These are phyloP conservation scores for Myripristis jacobus DNA, from an alignment of 2,797 vertebrate species.

Conservation along the genomic window DNA sequence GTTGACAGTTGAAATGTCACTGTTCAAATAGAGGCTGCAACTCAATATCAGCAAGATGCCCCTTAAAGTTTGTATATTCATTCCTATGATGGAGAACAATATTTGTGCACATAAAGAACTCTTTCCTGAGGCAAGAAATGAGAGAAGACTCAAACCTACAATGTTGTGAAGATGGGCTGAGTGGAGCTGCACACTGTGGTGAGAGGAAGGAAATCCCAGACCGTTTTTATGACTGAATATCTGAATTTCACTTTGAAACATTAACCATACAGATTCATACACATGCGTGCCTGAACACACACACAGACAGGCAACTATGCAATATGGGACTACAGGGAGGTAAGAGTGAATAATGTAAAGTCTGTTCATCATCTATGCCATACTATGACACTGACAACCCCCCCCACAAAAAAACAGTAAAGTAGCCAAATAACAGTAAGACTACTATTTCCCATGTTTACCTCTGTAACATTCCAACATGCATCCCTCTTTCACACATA, in stretches of 20 bases:
- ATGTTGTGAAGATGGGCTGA: not conserved
- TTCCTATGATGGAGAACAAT: too few species aligned
- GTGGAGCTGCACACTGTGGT: too few species aligned
- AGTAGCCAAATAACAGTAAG: constrained; percentile 1
- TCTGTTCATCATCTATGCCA: too few species aligned
- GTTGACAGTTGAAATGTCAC: too few species aligned
- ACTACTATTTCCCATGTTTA: constrained; percentile 3
- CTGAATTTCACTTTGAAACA: too few species aligned
- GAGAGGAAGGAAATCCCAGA: not conserved
- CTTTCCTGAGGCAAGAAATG: not conserved
- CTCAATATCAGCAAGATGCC: too few species aligned
- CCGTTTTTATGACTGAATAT: not conserved
- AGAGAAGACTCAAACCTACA: not conserved
- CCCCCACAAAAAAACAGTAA: not conserved
- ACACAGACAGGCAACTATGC: not conserved
- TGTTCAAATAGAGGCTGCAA: too few species aligned
- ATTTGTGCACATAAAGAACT: not conserved
- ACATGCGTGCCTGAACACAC: not conserved
- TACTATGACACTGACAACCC: too few species aligned
- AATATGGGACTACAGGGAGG: not conserved
- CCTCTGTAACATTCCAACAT: constrained; percentile 10
- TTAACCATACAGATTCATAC: too few species aligned
- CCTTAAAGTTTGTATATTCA: too few species aligned
- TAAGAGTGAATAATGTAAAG: not conserved
- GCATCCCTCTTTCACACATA: too few species aligned